Percentiles rank a stretch among this genome's conserved stretches.
Evolutionary conservation across 2,888 invertebrate genomes (phyloP).

Genomic region (Heliconius aoede): DNA sequence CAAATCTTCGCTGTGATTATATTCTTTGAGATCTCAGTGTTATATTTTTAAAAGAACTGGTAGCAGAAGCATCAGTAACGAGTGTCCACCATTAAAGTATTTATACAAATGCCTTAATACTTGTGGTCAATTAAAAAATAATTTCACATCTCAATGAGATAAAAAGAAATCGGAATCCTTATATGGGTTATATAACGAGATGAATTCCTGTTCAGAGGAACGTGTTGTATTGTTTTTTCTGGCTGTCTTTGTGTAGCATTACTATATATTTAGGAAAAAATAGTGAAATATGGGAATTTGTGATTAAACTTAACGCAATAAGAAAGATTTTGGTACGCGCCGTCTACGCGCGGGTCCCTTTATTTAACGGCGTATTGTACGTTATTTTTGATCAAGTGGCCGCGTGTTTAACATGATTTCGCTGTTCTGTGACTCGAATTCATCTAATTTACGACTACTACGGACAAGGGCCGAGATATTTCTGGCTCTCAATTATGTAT

Average conservation of each 20-base stretch:
- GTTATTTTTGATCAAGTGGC: slow-evolving; percentile 59
- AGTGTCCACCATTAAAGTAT: slow-evolving; percentile 42
- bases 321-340: slow-evolving; percentile 34
- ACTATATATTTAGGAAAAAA: slow-evolving; percentile 50
- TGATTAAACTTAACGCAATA: slow-evolving; percentile 39
- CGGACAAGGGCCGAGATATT: slow-evolving; percentile 61
- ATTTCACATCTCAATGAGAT: slow-evolving; percentile 59
- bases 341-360: slow-evolving; percentile 39
- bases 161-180: slow-evolving; percentile 64
- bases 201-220: slow-evolving; percentile 63
- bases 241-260: slow-evolving; percentile 51
- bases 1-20: slow-evolving; percentile 6
- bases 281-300: slow-evolving; percentile 33
- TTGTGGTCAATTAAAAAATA: slow-evolving; percentile 55
- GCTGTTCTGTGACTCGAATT: slow-evolving; percentile 60
- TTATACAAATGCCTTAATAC: slow-evolving; percentile 50
- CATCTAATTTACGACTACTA: slow-evolving; percentile 63
- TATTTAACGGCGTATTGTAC: slow-evolving; percentile 45
- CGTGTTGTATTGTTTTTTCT: slow-evolving; percentile 64
- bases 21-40: background rate
- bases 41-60: slow-evolving; percentile 36
- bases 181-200: slow-evolving; percentile 66
- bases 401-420: slow-evolving; percentile 61
- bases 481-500: slow-evolving; percentile 60
- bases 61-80: slow-evolving; percentile 33